Base-by-base conservation (phyloP, 1,140 invertebrate genomes). In the Ips nitidus region DNA sequence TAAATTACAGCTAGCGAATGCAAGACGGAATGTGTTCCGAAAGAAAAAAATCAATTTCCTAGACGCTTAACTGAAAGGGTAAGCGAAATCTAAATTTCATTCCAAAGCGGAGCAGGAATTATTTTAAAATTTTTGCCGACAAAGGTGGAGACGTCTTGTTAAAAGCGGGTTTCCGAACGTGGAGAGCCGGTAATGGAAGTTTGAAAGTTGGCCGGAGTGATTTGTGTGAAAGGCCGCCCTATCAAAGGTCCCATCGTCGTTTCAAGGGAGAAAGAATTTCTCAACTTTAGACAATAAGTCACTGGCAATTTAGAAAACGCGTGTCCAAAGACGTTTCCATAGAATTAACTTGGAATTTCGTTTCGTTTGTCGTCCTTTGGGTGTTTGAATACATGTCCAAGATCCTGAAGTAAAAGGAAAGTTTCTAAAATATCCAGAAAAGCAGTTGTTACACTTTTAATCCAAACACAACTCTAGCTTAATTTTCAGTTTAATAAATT, bases 201-300 rank as follows among this genome's bases (percentile, higher is more conserved):
- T 37, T 22, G 43, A 50, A 43, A 47, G 41, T 61, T 61, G 59
- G 59, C 59, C 22, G 7, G 42, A n/a, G 8, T 50, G 59, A 61
- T 61, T 61, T 61, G 59, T 61, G 43, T 50, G 41, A 55, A 55
- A 55, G 59, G 59, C 7, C 39, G 42, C 39, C 56, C 39, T 59
- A 42, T 41, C 56, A 41, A 41, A 59, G 41, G 40, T 4, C 37
- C 56, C 41, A 61, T 61, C 59, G 43, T 41, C 39, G 59, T 40
- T 61, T 8, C 42, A 42, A 7, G 5, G 41, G 42, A 37, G 45
- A 47, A 61, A 61, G 59, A 61, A 61, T 22, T 61, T 45, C 41
- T 37, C n/a, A 61, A 61, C 8, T 61, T 61, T 45, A 40, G 59
- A n/a, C 59, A 61, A 61, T 61, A 61, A 61, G 59, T 61, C 59